phyloP scores from a whole-genome alignment of 1,140 invertebrate genomes.

The Plodia interpunctella region DNA sequence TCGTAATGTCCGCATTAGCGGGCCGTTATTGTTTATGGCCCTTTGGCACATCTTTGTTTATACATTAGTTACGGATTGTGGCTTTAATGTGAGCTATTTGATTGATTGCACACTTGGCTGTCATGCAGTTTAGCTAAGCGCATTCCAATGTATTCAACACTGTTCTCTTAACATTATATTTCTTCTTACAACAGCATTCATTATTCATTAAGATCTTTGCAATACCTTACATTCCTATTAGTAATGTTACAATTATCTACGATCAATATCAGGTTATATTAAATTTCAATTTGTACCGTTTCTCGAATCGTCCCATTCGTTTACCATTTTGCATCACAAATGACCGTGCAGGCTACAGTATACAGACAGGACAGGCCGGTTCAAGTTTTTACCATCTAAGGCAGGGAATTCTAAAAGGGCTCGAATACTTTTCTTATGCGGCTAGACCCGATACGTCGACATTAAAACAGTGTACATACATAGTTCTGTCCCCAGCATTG shows the following conservation, averaged over 20 bases:
- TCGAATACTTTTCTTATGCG: constrained; percentile 7
- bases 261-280: neutral
- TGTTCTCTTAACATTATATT: no score
- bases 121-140: constrained; percentile 2
- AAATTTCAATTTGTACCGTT: constrained; percentile 6
- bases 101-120: constrained; percentile 16
- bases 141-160: neutral
- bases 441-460: constrained; percentile 5
- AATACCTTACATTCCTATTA: neutral
- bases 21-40: constrained; percentile 56
- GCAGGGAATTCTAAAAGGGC: constrained; percentile 5
- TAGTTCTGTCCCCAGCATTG: constrained; percentile 45
- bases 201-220: no score
- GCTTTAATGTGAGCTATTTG: constrained; percentile 10
- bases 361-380: neutral
- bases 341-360: neutral
- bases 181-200: no score
- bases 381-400: constrained; percentile 18
- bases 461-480: constrained; percentile 24
- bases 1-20: constrained; percentile 66
- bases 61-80: constrained; percentile 39
- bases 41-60: constrained; percentile 45
- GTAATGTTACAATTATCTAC: neutral
- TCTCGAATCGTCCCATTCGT: neutral
- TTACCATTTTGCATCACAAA: constrained; percentile 5